Base-by-base conservation (phyloP, 2,113 vertebrate genomes). In the Sardina pilchardus region DNA sequence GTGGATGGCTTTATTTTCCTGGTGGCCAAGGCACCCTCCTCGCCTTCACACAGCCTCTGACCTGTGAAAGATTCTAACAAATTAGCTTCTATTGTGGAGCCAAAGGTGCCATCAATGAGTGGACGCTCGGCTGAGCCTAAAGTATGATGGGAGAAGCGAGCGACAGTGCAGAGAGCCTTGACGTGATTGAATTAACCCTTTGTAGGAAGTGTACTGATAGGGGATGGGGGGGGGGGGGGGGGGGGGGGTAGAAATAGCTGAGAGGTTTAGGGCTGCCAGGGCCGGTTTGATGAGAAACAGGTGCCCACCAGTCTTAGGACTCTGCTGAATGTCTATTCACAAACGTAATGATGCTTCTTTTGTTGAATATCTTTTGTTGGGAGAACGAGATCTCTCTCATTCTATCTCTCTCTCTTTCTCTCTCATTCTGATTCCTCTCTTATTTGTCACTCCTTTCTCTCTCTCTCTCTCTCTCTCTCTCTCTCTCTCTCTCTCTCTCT, bases 11-110 rank as follows among this genome's bases (percentile, higher is more conserved):
- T 98, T 97, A 99, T 99, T 98, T 98, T 95, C 95, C 95, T 89
- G 87, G 87, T 94, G 96, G 96, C 93, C 89, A 30, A 89, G 93
- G 96, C 90, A 90, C 96, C 96, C 96, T 96, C 96, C 93, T 96
- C 95, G 95, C 95, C 96, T 95, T 95, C 96, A 95, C 88, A 91
- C 95, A 98, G 97, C 96, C 96, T 95, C 96, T 99, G 98, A 99
- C 97, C 98, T 99, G 98, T 98, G 96, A 98, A 98, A 97, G 97
- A 98, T 98, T 98, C 97, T 97, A 99, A 99, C 97, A 99, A 99
- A 99, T 99, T 98, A 97, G 96, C 98, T 99, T 97, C 97, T 98
- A 98, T 99, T 98, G 97, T 97, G 97, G 96, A 99, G 97, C 96
- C 97, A 99, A 99, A 99, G 98, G 97, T 99, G 97, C 96, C 96